Base-by-base conservation (phyloP, 2,797 vertebrate species). In the Paramormyrops hopkinsi region DNA sequence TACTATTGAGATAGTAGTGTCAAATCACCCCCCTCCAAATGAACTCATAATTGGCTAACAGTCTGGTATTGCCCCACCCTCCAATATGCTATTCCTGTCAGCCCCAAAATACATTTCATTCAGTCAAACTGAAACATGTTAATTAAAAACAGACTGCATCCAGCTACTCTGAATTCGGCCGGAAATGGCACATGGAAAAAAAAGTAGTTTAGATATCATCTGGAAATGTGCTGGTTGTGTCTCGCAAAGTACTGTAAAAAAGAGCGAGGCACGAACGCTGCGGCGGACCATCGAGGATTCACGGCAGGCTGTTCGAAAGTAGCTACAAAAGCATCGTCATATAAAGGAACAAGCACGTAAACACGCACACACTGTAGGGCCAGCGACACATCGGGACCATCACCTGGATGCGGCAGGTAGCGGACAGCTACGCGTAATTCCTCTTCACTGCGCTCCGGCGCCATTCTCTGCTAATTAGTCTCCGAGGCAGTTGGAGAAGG, bases 391-490 rank as follows among this genome's bases (percentile, higher is more conserved):
- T 56, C 12, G 85, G 59, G n/a, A 62, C 86, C n/a, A 46, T 65
- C 54, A 88, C 86, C 86, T 88, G 56, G 17, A 41, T 41, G 12
- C 22, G 85, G 50, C 85, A 54, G 85, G 51, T 86, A 86, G 54
- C 14, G 85, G 85, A 88, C 86, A 88, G 37, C 37, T 65, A 65
- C 59, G 56, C 19, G 8, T 25, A 62, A 88, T 88, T 88, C 56
- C 41, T 56, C 56, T 88, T 65, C 86, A 46, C 37, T 48, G 94
- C 95, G 95, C 93, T 93, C 95, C 93, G 94, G 92, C 51, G 92
- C 93, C 92, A 90, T 91, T 90, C 90, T 54, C 41, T 84, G 88
- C 87, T 95, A 96, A 96, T 95, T 94, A 95, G 95, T 95, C 95
- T 94, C 95, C 41, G 87, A 94, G 94, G 95, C 94, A 90, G 91